Conservation (phyloP, 2,113 vertebrate species). For the Tragulus kanchil region DNA sequence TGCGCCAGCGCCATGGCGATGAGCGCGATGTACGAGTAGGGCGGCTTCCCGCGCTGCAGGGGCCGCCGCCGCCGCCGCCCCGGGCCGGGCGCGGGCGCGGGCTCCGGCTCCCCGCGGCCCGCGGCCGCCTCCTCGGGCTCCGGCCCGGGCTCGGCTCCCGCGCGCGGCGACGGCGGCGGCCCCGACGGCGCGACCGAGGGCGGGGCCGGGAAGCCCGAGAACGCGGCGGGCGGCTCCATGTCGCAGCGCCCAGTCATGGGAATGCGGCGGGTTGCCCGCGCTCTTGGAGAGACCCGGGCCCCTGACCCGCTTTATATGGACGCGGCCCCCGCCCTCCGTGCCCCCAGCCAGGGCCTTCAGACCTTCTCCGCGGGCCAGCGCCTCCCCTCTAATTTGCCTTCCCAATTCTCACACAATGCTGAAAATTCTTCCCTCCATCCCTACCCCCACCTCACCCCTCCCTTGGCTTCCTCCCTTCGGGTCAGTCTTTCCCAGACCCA, state of each 20-base stretch:
- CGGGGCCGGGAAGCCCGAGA: conserved; percentile 67
- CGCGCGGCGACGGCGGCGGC: conserved; percentile 79
- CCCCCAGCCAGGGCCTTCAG: not conserved
- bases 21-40: conserved; percentile 98
- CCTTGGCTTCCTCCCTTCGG: not conserved
- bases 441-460: conserved; percentile 8
- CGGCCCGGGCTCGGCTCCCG: conserved; percentile 90
- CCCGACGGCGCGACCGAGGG: conserved; percentile 75
- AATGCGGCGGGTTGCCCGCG: not conserved
- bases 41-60: conserved; percentile 96
- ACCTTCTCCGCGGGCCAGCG: not conserved
- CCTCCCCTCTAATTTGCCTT: conserved; percentile 7
- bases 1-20: conserved; percentile 99
- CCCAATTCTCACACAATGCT: not conserved
- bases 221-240: conserved; percentile 73
- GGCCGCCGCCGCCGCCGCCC: conserved; percentile 96
- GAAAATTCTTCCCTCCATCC: not conserved
- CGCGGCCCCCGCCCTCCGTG: conserved; percentile 67
- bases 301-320: conserved; percentile 75
- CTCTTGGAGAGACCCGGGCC: not conserved
- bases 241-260: not conserved
- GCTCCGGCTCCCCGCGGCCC: conserved; percentile 86
- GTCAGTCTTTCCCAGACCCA: conserved; percentile 49
- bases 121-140: conserved; percentile 41
- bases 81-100: conserved; percentile 78